These are phyloP conservation scores for Sebastes trivittatus DNA, from an alignment of 2,797 vertebrate genomes.

Conservation along the genomic window DNA sequence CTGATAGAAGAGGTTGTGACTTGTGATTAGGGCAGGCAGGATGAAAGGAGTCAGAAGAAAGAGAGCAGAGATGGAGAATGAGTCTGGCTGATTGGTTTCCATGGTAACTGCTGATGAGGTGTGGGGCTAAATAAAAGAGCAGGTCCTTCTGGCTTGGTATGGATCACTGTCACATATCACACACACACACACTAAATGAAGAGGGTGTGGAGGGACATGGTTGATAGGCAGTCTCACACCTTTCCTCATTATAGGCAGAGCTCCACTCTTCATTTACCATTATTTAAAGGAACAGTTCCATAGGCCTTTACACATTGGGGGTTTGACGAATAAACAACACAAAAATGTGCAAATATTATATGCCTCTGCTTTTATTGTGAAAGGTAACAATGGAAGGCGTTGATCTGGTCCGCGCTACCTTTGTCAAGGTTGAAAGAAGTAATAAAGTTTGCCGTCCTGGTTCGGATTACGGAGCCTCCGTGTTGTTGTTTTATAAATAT, in stretches of 20 bases:
- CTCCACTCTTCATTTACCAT: not conserved
- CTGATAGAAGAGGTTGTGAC: conserved; percentile 65
- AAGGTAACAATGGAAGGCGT: too few relatives aligned
- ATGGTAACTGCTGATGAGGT: conserved; percentile 78
- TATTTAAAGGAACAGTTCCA: not conserved
- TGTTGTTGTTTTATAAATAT: too few relatives aligned
- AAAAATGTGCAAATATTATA: too few relatives aligned
- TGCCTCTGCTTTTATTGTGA: too few relatives aligned
- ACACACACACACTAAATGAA: not conserved
- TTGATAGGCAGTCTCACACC: not conserved
- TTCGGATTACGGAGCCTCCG: too few relatives aligned
- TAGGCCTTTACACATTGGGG: not conserved
- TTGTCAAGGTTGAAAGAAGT: too few relatives aligned
- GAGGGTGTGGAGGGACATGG: conserved; percentile 7
- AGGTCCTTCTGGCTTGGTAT: conserved; percentile 39
- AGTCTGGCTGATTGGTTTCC: conserved; percentile 78
- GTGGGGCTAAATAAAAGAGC: conserved; percentile 60
- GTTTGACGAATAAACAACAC: too few relatives aligned
- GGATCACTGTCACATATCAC: conserved; percentile 42
- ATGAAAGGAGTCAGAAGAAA: conserved; percentile 65
- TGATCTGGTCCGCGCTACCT: too few relatives aligned
- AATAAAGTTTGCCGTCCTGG: too few relatives aligned
- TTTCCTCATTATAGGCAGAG: not conserved
- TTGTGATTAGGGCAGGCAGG: conserved; percentile 59
- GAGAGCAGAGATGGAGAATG: conserved; percentile 52